Evolutionary conservation across 2,113 vertebrate genomes (phyloP), one percentile per base, ranked within the genome.

Genomic region (Corythaixoides concolor): DNA sequence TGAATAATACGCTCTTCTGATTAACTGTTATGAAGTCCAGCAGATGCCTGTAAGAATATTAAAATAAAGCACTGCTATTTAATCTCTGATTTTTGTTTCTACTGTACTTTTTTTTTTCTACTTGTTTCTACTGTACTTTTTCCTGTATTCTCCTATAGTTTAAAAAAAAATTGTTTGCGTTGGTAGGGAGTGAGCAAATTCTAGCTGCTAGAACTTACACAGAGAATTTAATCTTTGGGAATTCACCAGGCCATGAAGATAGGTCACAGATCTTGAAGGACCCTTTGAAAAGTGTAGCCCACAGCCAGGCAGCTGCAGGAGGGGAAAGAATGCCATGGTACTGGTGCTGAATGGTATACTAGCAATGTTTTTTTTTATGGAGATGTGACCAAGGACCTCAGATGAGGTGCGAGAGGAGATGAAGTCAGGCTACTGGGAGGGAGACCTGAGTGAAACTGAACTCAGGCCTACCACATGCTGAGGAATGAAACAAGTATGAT

Each of bases 81-180:
- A 60, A 19, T 37, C 18, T 76, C 73, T 23, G 24, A 12, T 45
- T 37, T 86, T 64, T 67, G 3, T 56, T 88, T 88, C n/a, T n/a
- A n/a, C n/a, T n/a, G n/a, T n/a, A n/a, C n/a, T n/a, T n/a, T n/a
- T n/a, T n/a, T n/a, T n/a, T n/a, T n/a, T n/a, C n/a, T n/a, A n/a
- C 12, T n/a, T 73, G 6, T 16, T 83, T 76, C 19, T n/a, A 58
- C 23, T 85, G 5, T 41, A 41, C 9, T 45, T 77, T 62, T 43
- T 64, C 43, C 47, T 52, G 2, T 87, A 7, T 84, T 74, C 30
- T 62, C 15, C 30, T 69, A 0, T 17, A 59, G 32, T 73, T 89
- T 43, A 9, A 85, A 66, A 93, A 80, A n/a, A 20, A 59, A 0
- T 76, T 0, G 0, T 69, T 75, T 56, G 19, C 7, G 0, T 27